phyloP scores from a whole-genome alignment of 2,888 invertebrate species.

The Trissoscelio sp. region DNA sequence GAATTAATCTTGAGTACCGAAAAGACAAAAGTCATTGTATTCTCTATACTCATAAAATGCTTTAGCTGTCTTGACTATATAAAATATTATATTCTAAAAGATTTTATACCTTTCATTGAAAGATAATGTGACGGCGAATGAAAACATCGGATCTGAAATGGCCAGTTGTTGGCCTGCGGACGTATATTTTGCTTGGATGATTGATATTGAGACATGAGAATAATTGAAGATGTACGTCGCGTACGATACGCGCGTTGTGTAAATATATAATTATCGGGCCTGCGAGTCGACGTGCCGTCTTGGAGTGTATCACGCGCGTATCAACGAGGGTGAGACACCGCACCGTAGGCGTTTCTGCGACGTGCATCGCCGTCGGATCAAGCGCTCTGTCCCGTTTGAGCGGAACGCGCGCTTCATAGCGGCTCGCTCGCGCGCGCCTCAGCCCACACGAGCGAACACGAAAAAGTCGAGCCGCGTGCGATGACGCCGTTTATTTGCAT shows the following conservation, averaged over 20 bases:
- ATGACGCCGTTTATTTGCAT: conserved; percentile 64
- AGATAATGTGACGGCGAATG: neutral
- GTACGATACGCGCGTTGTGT: conserved; percentile 21
- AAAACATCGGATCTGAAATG: neutral
- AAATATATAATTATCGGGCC: conserved; percentile 54
- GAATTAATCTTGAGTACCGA: no score
- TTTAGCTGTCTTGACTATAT: no score
- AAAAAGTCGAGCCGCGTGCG: conserved; percentile 35
- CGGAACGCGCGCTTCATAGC: conserved; percentile 1
- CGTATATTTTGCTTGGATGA: conserved; percentile 1
- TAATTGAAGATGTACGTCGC: conserved; percentile 30
- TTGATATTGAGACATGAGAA: conserved; percentile 23
- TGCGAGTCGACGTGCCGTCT: conserved; percentile 19
- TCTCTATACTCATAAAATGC: no score
- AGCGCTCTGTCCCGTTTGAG: conserved; percentile 36
- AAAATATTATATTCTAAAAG: no score
- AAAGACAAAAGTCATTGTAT: no score
- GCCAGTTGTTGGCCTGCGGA: neutral
- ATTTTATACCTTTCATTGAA: conserved; percentile 1
- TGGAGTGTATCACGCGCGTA: conserved; percentile 33
- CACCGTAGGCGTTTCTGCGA: conserved; percentile 50
- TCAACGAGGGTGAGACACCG: conserved; percentile 37
- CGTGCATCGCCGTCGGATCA: conserved; percentile 32
- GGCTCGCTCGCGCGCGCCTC: neutral
- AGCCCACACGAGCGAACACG: conserved; percentile 21